Evolutionary conservation across 2,113 vertebrate species (phyloP).

Genomic region (Varanus komodoensis): DNA sequence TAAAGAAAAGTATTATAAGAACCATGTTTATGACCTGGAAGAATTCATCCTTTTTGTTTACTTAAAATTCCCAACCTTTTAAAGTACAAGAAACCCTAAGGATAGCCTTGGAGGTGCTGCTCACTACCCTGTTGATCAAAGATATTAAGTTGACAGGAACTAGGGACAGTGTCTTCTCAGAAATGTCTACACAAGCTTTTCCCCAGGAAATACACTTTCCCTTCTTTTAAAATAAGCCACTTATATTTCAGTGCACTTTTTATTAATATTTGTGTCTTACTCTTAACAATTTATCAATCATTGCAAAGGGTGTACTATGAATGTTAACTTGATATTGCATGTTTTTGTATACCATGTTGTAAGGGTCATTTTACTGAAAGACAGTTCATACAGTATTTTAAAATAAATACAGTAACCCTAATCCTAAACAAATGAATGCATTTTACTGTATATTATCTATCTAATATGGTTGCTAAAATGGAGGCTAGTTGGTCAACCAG

Average conservation of each 20-base stretch:
- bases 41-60: not conserved
- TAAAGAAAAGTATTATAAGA: not conserved
- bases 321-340: not conserved
- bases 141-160: no score
- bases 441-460: not conserved
- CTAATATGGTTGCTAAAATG: conserved; percentile 8
- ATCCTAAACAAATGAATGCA: not conserved
- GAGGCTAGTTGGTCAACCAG: not conserved
- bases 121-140: no score
- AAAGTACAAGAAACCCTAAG: not conserved
- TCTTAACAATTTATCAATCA: not conserved
- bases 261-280: no score
- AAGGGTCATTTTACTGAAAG: not conserved
- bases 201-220: no score
- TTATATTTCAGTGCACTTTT: no score
- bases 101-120: not conserved
- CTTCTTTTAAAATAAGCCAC: no score
- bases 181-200: no score
- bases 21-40: not conserved
- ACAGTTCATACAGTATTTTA: not conserved
- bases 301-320: not conserved
- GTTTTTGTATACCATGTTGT: not conserved
- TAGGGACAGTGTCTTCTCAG: no score
- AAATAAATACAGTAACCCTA: not conserved
- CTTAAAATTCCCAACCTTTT: not conserved